Base-by-base conservation (phyloP, 2,888 invertebrate genomes). In the Ornithoptera priamus region DNA sequence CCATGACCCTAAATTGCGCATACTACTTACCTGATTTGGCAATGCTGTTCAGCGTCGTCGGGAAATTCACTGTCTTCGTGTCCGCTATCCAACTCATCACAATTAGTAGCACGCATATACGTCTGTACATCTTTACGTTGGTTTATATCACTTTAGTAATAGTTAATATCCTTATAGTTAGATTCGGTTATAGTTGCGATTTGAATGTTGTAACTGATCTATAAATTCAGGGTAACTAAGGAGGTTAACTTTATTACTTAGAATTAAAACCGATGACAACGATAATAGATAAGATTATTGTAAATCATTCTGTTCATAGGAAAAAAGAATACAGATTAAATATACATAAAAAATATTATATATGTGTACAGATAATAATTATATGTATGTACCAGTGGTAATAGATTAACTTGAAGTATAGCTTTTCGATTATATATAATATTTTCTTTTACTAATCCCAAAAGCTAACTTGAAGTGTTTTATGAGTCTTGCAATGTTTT, bases 11-110 rank as follows among this genome's bases (percentile, higher is more conserved):
- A 59, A 67, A 69, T 61, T 20, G 62, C 22, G 50, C 63, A 36
- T 53, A 60, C 42, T 53, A 7, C n/a, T 84, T 88, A 86, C 83
- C 89, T 86, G 90, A 74, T 73, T 90, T 90, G 50, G 81, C 85
- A 72, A 85, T 75, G 67, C 75, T 80, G 72, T 81, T 82, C 64
- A 86, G 75, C 6, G 85, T 75, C 17, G 84, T 76, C 72, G 85
- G 86, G 71, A 84, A 86, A 74, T 84, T 89, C 66, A 87, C 88
- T 0, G 90, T 87, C 67, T 83, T 83, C 39, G 88, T 85, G 69
- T 85, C 80, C 18, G 82, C 86, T 50, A 90, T 83, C 81, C 86
- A 91, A 69, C 83, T 80, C 82, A 88, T 81, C 77, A 89, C 74
- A 39, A 91, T 74, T 68, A 90, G 61, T 46, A 85, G 73, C 53